Evolutionary conservation across 2,888 invertebrate species (phyloP), one percentile per base, ranked within the genome.

Genomic region (Polydrusus cervinus): DNA sequence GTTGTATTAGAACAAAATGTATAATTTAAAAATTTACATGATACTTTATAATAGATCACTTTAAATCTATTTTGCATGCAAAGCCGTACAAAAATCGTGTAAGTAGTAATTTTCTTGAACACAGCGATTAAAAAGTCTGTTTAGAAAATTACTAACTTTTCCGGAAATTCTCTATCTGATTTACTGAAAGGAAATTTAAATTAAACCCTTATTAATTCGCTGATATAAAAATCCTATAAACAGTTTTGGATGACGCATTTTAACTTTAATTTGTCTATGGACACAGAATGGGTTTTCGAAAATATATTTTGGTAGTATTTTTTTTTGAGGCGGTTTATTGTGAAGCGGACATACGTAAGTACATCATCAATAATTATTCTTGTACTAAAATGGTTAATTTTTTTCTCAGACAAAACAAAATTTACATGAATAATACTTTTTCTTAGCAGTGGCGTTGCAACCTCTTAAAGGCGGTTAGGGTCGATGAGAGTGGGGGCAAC

Each of bases 291-390:
- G 51, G 13, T 38, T 55, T 53, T 55, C 30, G 43, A 40, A 51
- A n/a, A 40, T 70, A 45, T 20, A 30, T 61, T 60, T 64, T 61
- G 9, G 30, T 45, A 8, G 34, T 43, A 10, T 51, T 51, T 13
- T 18, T 53, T 20, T 51, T 5, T 40, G 38, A 11, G 9, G 40
- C 40, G 38, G 51, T 11, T n/a, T 14, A 40, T 13, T 40, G 34
- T 14, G 49, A 67, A 30, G 73, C 53, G 10, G 78, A 79, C 51
- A 61, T 79, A 18, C 78, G 79, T 78, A 55, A 78, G 79, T 76
- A 38, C 11, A 30, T 10, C 5, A 55, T n/a, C n/a, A n/a, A n/a
- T n/a, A n/a, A n/a, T n/a, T n/a, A 61, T 62, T 73, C 7, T 11
- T 11, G 9, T 40, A 40, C 40, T 40, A 40, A 3, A 40, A 25